Base-by-base conservation (phyloP, 2,797 vertebrate species). In the Pygocentrus nattereri region DNA sequence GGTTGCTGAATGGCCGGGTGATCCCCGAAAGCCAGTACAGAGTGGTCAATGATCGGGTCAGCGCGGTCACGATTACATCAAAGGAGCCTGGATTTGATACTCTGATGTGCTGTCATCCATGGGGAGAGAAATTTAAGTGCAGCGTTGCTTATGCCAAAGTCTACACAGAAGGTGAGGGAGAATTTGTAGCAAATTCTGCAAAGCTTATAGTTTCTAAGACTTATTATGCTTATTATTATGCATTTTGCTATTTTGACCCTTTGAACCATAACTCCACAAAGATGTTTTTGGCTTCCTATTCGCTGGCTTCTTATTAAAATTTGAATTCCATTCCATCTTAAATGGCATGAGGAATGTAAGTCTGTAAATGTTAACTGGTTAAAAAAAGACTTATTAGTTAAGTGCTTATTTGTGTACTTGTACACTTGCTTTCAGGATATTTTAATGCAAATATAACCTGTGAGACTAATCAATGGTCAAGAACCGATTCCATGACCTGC, bases 101-200 rank as follows among this genome's bases (percentile, higher is more conserved):
- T 0, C 89, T 99, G 84, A 95, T 93, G 85, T 98, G 97, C 83
- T 97, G 95, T 61, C 85, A 89, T n/a, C 76, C 87, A n/a, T 88
- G 85, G 1, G 88, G 89, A 64, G 91, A 92, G 18, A 79, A 19
- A 2, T 84, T 76, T 16, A 76, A 84, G 21, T 96, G 95, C 83
- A 92, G 88, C 79, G 91, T 91, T 11, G 93, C 94, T 41, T 98
- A 98, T 62, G 96, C 96, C 72, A 95, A 96, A 86, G 90, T 99
- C 68, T 97, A 94, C 50, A 94, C 96, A 10, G 90, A 98, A 82
- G 97, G 98, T 98, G 89, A 95, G 93, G 54, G 3, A 7, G 11
- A 3, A 11, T 12, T 56, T 38, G n/a, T 68, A 19, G 11, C 18
- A 15, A 13, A 30, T 41, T 49, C 13, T 54, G 12, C 3, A 38